Percentiles rank a stretch among this genome's conserved stretches.
Conservation (phyloP, 2,888 invertebrate genomes). For the Gastracanthus pulcherrimus region DNA sequence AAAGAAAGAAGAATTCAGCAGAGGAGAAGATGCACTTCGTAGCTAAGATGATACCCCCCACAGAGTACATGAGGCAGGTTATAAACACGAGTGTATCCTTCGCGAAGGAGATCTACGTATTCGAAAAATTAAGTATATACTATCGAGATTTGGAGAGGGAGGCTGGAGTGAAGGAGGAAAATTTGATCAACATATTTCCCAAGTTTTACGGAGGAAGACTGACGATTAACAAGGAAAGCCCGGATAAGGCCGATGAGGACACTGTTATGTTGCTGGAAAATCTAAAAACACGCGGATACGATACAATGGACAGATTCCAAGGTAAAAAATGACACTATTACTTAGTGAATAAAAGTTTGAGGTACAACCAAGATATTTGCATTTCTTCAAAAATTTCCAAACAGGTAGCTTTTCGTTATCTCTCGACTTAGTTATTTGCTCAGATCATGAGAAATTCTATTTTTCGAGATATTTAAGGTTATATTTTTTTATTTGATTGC, state of each 20-base stretch:
- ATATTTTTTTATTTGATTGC: no score
- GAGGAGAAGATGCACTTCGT: constrained; percentile 77
- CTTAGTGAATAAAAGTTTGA: no score
- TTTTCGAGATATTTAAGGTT: no score
- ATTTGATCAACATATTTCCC: constrained; percentile 78
- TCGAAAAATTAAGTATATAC: constrained; percentile 78
- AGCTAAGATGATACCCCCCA: constrained; percentile 77
- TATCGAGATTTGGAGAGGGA: constrained; percentile 77
- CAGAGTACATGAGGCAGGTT: not conserved
- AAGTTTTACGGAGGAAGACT: constrained; percentile 80
- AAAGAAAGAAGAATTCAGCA: constrained; percentile 53
- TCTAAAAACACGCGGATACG: constrained; percentile 79
- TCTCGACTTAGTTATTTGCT: no score
- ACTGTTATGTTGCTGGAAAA: constrained; percentile 81
- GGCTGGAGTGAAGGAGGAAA: not conserved
- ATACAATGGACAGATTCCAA: constrained; percentile 78
- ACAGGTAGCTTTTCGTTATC: no score
- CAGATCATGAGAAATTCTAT: no score
- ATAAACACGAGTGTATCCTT: no score
- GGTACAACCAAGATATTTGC: no score
- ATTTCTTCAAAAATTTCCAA: no score
- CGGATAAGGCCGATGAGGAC: constrained; percentile 75
- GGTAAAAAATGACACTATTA: no score
- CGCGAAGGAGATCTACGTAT: constrained; percentile 80
- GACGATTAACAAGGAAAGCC: constrained; percentile 71